phyloP scores from a whole-genome alignment of 2,113 vertebrate species.

The Aythya baeri region DNA sequence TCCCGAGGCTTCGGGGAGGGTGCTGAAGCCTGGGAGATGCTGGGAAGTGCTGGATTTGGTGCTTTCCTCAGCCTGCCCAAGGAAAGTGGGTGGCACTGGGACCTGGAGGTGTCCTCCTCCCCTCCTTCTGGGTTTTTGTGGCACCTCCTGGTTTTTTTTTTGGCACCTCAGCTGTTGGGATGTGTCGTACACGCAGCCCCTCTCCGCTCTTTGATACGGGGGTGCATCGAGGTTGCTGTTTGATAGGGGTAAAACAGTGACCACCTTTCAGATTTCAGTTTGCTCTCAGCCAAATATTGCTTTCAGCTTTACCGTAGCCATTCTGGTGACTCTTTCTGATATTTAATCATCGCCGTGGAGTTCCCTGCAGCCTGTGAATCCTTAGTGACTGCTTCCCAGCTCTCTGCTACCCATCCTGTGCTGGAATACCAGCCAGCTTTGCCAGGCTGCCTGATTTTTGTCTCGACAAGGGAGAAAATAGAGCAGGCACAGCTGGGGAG shows the following conservation, averaged over 20 bases:
- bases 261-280: not conserved
- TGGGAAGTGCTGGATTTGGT: not conserved
- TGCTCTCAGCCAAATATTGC: not conserved
- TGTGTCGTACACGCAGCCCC: accelerated
- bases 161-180: not conserved
- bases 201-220: not conserved
- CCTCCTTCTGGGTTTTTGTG: not conserved
- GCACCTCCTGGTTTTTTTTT: too few relatives aligned
- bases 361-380: not conserved
- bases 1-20: not conserved
- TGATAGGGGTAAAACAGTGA: not conserved
- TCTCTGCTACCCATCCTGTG: not conserved
- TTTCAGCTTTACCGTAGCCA: not conserved
- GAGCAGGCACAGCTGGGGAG: too few relatives aligned
- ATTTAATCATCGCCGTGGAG: not conserved
- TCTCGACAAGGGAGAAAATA: not conserved
- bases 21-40: not conserved
- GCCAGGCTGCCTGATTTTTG: not conserved
- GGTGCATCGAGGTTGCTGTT: not conserved
- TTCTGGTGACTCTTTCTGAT: not conserved
- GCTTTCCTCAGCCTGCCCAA: not conserved
- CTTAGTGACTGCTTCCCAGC: not conserved
- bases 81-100: not conserved
- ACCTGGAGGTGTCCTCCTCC: too few relatives aligned
- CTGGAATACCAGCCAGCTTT: not conserved